Percentiles rank a stretch among this genome's conserved stretches.
These are phyloP conservation scores for Enchytraeus crypticus DNA, from an alignment of 2,888 invertebrate genomes.

Conservation along the genomic window DNA sequence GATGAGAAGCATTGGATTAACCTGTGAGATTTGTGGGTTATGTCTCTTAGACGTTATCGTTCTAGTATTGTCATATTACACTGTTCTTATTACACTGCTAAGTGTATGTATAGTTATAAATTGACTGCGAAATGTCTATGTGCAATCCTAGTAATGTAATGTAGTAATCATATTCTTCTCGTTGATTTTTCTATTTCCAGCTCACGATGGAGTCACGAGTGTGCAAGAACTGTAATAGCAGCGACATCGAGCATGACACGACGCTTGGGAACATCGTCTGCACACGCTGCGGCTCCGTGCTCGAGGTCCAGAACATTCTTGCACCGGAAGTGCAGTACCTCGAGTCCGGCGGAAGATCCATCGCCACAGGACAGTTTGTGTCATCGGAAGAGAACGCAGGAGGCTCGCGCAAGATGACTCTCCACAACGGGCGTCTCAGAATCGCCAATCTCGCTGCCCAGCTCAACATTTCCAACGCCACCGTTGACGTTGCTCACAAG, in stretches of 20 bases:
- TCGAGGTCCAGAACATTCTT: neutral
- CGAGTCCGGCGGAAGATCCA: neutral
- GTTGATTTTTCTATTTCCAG: too few relatives aligned
- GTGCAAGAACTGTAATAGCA: neutral
- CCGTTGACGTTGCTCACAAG: slow-evolving; percentile 74
- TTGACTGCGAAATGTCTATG: too few relatives aligned
- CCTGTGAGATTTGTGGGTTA: too few relatives aligned
- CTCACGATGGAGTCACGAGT: neutral
- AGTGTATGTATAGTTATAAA: too few relatives aligned
- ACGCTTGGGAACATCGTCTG: neutral
- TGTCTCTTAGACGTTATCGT: too few relatives aligned
- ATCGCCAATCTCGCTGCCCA: slow-evolving; percentile 79
- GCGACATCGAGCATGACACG: neutral
- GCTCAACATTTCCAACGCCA: slow-evolving; percentile 75
- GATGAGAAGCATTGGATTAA: too few relatives aligned
- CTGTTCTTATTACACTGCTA: too few relatives aligned
- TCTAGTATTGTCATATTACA: too few relatives aligned
- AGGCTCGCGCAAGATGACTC: slow-evolving; percentile 74
- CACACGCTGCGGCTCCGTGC: neutral
- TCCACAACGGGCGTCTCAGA: slow-evolving; percentile 69
- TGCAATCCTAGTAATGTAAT: too few relatives aligned
- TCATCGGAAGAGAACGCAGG: neutral
- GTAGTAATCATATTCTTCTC: too few relatives aligned
- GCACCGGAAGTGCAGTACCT: neutral
- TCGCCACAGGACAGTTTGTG: neutral